Conservation (phyloP, 1,140 invertebrate species). For the Drosophila tristis region DNA sequence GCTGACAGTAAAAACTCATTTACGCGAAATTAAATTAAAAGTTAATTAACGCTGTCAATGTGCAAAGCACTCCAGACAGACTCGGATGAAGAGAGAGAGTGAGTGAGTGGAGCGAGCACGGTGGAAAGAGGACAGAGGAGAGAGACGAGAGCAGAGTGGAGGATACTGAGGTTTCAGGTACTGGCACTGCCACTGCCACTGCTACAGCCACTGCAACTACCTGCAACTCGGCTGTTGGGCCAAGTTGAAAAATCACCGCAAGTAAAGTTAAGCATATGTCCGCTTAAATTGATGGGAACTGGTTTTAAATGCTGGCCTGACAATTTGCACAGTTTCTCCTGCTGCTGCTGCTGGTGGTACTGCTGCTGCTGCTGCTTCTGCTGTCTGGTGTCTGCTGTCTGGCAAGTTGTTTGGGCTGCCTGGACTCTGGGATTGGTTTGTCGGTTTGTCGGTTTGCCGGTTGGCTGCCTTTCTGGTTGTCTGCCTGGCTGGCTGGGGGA, state of each 20-base stretch:
- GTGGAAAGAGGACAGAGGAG: too few relatives aligned
- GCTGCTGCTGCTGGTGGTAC: neutral
- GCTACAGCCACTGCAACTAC: conserved; percentile 22
- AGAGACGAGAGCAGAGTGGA: too few relatives aligned
- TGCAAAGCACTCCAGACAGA: conserved; percentile 71
- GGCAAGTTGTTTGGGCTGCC: conserved; percentile 42
- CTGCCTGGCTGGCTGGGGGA: conserved; percentile 12
- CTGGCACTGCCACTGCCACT: conserved; percentile 19
- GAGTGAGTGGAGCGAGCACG: too few relatives aligned
- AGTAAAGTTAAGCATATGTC: conserved; percentile 81
- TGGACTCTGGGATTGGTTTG: conserved; percentile 55
- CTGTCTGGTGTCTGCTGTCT: conserved; percentile 3
- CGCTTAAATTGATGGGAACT: conserved; percentile 76
- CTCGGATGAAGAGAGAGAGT: neutral
- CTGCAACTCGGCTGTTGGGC: conserved; percentile 54
- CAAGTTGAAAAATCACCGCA: conserved; percentile 78
- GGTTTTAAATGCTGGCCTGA: conserved; percentile 74
- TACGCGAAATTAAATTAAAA: conserved; percentile 83
- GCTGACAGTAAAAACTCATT: conserved; percentile 82
- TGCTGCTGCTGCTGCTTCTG: conserved; percentile 2
- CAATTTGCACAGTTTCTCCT: conserved; percentile 62
- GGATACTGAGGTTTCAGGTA: conserved; percentile 12
- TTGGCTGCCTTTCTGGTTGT: conserved; percentile 15
- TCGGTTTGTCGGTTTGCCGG: conserved; percentile 31
- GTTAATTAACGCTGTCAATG: conserved; percentile 83